These are phyloP conservation scores for Petrocephalus schoutedeni DNA, from an alignment of 2,797 vertebrate genomes.

Conservation along the genomic window DNA sequence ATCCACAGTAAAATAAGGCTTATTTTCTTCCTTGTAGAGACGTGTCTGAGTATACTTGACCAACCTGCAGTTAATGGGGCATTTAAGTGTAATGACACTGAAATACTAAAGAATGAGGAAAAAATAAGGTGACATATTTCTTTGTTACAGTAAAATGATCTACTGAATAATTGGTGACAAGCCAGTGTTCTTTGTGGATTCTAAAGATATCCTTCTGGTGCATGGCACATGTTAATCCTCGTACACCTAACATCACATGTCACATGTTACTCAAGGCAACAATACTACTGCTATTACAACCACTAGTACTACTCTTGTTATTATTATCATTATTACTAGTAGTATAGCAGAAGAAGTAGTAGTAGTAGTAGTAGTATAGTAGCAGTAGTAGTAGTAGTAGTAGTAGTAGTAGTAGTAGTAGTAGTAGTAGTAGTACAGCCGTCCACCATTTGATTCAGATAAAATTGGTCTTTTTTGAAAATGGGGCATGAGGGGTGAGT, in stretches of 20 bases:
- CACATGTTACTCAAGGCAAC: neutral
- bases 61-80: slow-evolving; percentile 11
- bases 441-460: neutral
- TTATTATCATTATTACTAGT: neutral
- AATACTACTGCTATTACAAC: neutral
- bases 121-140: neutral
- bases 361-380: neutral
- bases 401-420: neutral
- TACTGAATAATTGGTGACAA: neutral
- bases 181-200: neutral
- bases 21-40: neutral
- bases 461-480: neutral
- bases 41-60: neutral
- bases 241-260: neutral
- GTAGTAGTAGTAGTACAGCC: neutral
- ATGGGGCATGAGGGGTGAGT: neutral
- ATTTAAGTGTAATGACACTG: neutral
- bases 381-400: neutral
- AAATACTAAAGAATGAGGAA: slow-evolving; percentile 12
- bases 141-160: slow-evolving; percentile 6
- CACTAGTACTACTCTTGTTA: neutral
- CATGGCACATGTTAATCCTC: neutral
- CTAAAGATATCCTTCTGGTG: neutral
- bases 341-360: neutral
- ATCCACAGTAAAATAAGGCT: slow-evolving; percentile 3